Conservation (phyloP, 2,888 invertebrate species). For the Apeira syringaria region DNA sequence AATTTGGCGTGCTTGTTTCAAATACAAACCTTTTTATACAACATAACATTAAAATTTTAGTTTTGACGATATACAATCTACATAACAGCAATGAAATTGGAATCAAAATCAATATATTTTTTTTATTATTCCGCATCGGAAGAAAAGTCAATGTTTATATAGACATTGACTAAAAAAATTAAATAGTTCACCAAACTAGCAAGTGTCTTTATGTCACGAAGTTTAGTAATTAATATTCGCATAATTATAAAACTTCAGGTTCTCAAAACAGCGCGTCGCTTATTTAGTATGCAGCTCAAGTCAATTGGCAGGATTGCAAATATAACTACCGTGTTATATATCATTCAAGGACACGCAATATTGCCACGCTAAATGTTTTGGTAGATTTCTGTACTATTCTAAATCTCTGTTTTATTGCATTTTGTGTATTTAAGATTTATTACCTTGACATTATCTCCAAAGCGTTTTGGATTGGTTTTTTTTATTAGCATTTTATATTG, state of each 20-base stretch:
- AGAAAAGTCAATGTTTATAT: not conserved
- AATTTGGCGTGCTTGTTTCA: no score
- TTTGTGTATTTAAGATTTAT: no score
- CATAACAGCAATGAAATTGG: no score
- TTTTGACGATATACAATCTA: no score
- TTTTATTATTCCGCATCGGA: no score
- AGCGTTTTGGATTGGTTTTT: no score
- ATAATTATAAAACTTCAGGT: slow-evolving; percentile 6
- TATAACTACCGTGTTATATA: slow-evolving; percentile 30
- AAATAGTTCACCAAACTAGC: not conserved
- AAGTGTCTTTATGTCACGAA: slow-evolving; percentile 8
- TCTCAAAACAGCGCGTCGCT: slow-evolving; percentile 26
- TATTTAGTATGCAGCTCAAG: slow-evolving; percentile 37
- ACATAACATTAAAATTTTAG: no score
- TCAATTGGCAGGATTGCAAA: slow-evolving; percentile 46
- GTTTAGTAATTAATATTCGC: slow-evolving; percentile 19
- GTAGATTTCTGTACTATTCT: slow-evolving; percentile 9
- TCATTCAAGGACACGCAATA: slow-evolving; percentile 24
- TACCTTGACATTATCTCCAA: no score
- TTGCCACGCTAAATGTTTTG: slow-evolving; percentile 16
- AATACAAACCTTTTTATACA: no score
- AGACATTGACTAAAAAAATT: not conserved
- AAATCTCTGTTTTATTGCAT: no score
- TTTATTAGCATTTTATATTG: no score
- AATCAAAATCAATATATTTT: no score